Evolutionary conservation across 1,140 invertebrate genomes (phyloP).

Genomic region (Platorchestia sp.): DNA sequence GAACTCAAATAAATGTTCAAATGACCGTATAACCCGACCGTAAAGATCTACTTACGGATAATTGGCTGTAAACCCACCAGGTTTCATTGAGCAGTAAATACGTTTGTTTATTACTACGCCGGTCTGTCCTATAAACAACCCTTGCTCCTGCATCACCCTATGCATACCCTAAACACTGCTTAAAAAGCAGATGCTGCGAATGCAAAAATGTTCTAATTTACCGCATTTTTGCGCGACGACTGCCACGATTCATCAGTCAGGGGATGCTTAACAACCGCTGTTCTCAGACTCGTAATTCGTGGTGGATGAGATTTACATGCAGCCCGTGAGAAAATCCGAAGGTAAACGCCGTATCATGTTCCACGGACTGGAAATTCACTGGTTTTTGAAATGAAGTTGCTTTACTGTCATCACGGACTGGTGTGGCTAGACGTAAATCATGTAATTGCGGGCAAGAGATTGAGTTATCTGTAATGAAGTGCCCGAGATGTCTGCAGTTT

Average conservation of each 20-base stretch:
- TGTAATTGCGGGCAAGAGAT: background rate
- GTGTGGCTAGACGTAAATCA: background rate
- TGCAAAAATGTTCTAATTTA: background rate
- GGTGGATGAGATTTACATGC: background rate
- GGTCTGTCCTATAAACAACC: background rate
- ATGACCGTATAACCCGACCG: background rate
- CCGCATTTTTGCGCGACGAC: background rate
- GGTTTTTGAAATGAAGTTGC: background rate
- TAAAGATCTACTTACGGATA: background rate
- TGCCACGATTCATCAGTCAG: background rate
- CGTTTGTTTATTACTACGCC: background rate
- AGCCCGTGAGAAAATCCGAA: background rate
- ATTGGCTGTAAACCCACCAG: background rate
- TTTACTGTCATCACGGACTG: background rate
- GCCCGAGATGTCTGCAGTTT: background rate
- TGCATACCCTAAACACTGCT: background rate
- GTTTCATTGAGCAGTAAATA: background rate
- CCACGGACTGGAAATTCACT: background rate
- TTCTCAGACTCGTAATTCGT: background rate
- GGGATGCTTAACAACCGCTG: background rate
- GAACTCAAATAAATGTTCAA: background rate
- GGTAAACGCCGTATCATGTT: background rate
- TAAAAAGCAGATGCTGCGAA: background rate
- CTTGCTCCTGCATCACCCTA: background rate
- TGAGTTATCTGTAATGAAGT: background rate